Conservation (phyloP, 2,797 vertebrate species). For the Rachycentron canadum region DNA sequence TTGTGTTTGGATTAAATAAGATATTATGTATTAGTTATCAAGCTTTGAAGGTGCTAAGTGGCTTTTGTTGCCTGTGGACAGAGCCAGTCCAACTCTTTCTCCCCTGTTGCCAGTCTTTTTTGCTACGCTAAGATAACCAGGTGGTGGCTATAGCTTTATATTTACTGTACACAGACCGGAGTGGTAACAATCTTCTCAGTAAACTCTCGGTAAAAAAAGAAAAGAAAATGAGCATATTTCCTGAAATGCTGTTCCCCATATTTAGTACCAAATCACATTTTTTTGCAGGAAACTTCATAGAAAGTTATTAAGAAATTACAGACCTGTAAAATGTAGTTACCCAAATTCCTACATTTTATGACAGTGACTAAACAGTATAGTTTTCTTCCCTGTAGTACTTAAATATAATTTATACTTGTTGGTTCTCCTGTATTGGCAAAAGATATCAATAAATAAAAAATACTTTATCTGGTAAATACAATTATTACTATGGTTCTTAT, state of each 20-base stretch:
- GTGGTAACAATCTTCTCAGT: not conserved
- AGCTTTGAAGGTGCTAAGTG: not conserved
- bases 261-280: not conserved
- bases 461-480: constrained; percentile 67
- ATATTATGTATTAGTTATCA: not conserved
- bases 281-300: constrained; percentile 18
- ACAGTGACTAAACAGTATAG: constrained; percentile 17
- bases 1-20: not conserved
- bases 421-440: constrained; percentile 58
- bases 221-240: not conserved
- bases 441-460: constrained; percentile 67
- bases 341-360: constrained; percentile 9
- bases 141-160: not conserved
- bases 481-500: constrained; percentile 38
- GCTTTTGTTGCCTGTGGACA: not conserved
- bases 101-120: not conserved
- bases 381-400: constrained; percentile 23
- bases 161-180: not conserved
- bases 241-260: not conserved
- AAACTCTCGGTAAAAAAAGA: not conserved
- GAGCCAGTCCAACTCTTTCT: not conserved
- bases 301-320: constrained; percentile 30
- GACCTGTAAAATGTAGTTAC: constrained; percentile 31
- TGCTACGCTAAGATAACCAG: constrained; percentile 5
- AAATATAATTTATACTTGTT: constrained; percentile 47